Conservation (phyloP, 2,888 invertebrate genomes). For the Himalopsyche anomala region DNA sequence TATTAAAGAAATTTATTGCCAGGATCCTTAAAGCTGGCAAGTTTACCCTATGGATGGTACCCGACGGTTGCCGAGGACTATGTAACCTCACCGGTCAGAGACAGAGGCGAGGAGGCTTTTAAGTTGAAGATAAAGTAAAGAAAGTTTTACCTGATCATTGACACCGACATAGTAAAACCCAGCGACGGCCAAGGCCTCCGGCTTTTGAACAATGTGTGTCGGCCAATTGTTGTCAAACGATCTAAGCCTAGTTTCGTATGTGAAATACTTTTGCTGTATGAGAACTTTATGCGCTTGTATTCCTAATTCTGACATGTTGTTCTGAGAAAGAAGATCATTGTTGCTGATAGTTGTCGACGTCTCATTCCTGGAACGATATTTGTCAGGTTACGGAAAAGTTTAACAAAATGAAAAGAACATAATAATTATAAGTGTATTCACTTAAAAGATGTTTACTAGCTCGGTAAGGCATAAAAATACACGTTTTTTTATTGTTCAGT, state of each 20-base stretch:
- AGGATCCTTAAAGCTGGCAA: no score
- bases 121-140: neutral
- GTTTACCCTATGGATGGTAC: no score
- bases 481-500: no score
- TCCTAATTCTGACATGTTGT: slow-evolving; percentile 71
- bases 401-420: no score
- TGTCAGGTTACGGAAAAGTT: no score
- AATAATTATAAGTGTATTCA: no score
- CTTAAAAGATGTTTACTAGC: no score
- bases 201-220: slow-evolving; percentile 83
- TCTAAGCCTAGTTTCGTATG: slow-evolving; percentile 82
- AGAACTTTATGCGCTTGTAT: slow-evolving; percentile 73
- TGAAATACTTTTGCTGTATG: slow-evolving; percentile 81
- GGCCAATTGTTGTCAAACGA: slow-evolving; percentile 88
- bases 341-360: slow-evolving; percentile 28
- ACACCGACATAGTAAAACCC: slow-evolving; percentile 91
- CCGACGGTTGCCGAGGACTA: neutral
- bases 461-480: no score
- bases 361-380: neutral
- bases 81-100: neutral
- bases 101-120: neutral
- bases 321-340: slow-evolving; percentile 65
- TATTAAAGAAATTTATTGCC: neutral
- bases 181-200: slow-evolving; percentile 87
- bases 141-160: slow-evolving; percentile 78